Evolutionary conservation across 2,113 vertebrate genomes (phyloP).

Genomic region (Apteryx owenii): DNA sequence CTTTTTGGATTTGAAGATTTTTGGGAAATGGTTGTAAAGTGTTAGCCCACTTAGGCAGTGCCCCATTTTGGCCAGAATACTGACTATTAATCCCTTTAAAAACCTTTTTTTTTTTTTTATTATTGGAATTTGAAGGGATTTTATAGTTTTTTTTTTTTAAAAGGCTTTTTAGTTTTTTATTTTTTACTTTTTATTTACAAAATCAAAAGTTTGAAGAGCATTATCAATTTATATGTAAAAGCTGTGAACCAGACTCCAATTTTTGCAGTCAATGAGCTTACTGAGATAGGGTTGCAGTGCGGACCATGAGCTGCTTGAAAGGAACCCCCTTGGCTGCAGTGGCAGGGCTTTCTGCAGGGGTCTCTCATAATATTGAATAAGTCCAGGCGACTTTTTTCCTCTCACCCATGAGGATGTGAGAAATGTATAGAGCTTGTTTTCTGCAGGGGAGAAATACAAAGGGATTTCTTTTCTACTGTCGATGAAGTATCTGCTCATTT

Average conservation of each 20-base stretch:
- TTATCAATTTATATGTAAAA: neutral
- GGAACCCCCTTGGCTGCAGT: rapidly evolving
- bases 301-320: neutral
- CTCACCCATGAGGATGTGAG: neutral
- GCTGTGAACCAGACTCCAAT: neutral
- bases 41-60: neutral
- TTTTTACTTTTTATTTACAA: neutral
- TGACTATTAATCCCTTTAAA: neutral
- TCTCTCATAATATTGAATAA: neutral
- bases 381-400: neutral
- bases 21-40: no score
- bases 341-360: neutral
- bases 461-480: no score
- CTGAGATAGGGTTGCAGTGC: neutral
- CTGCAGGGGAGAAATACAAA: no score
- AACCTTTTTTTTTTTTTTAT: rapidly evolving
- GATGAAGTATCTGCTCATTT: neutral
- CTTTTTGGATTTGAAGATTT: neutral
- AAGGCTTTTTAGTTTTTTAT: neutral
- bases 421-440: neutral
- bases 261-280: neutral
- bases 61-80: neutral
- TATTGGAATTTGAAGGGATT: neutral
- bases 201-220: neutral
- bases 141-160: neutral